Evolutionary conservation across 1,140 invertebrate species (phyloP).

Genomic region (Eulimnadia texana): DNA sequence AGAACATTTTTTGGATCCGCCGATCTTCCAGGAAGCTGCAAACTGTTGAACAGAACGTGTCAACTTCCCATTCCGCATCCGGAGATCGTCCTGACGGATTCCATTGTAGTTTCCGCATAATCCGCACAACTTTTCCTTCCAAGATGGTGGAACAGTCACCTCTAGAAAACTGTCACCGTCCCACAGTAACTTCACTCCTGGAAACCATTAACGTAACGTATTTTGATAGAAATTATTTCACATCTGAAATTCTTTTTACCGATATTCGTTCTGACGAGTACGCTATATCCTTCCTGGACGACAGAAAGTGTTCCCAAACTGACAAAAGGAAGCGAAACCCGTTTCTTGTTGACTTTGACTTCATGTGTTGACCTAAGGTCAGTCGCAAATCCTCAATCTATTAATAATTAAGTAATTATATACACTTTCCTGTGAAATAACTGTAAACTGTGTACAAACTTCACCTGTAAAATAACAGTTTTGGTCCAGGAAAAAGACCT

Average conservation of each 20-base stretch:
- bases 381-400: constrained; percentile 46
- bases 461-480: constrained; percentile 59
- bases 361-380: constrained; percentile 68
- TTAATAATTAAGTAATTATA: too few relatives aligned
- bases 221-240: too few relatives aligned
- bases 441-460: too few relatives aligned
- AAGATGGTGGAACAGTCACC: constrained; percentile 62
- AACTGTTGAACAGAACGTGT: constrained; percentile 48
- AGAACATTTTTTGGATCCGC: constrained; percentile 53
- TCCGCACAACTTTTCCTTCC: constrained; percentile 68
- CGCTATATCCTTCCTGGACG: constrained; percentile 28
- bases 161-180: constrained; percentile 83
- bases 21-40: constrained; percentile 70
- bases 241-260: too few relatives aligned
- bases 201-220: too few relatives aligned
- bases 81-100: constrained; percentile 54
- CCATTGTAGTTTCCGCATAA: constrained; percentile 87
- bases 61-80: constrained; percentile 46
- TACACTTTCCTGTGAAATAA: too few relatives aligned
- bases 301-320: constrained; percentile 29
- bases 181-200: constrained; percentile 68
- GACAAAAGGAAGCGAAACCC: constrained; percentile 47
- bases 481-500: constrained; percentile 71
- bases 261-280: constrained; percentile 27
- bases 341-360: constrained; percentile 68